These are phyloP conservation scores for Falco peregrinus DNA, from an alignment of 2,797 vertebrate species.

Conservation along the genomic window DNA sequence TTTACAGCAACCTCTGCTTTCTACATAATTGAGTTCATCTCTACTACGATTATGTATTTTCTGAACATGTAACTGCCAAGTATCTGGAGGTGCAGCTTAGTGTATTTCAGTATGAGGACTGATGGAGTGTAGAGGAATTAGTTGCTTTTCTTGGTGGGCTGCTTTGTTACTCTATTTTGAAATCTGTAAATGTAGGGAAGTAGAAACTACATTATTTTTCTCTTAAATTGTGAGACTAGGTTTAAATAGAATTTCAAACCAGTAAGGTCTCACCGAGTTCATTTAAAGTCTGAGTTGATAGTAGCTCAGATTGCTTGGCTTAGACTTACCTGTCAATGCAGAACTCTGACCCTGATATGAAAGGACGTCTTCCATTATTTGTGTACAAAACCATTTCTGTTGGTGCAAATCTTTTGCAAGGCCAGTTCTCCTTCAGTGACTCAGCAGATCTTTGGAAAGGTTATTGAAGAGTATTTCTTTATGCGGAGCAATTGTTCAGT, in stretches of 20 bases:
- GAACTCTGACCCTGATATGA: not conserved
- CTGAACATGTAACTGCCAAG: not conserved
- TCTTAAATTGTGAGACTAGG: not conserved
- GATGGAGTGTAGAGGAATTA: not conserved
- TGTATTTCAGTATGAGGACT: not conserved
- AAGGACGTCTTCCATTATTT: not conserved
- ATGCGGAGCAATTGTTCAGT: not conserved
- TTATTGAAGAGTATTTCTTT: not conserved
- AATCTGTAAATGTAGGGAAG: not conserved
- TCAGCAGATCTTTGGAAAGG: not conserved
- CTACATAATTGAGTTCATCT: not conserved
- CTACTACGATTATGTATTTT: not conserved
- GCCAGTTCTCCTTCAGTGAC: not conserved
- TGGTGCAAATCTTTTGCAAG: not conserved
- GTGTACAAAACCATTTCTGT: not conserved
- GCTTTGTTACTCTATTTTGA: not conserved
- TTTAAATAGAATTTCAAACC: not conserved
- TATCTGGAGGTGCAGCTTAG: not conserved
- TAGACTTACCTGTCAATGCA: not conserved
- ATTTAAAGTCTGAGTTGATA: not conserved
- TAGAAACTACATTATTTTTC: not conserved
- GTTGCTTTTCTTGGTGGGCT: not conserved
- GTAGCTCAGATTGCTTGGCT: not conserved
- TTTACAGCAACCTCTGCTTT: not conserved
- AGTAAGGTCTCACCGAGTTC: not conserved